Evolutionary conservation across 2,888 invertebrate species (phyloP).

Genomic region (Acanthopleura granulata): DNA sequence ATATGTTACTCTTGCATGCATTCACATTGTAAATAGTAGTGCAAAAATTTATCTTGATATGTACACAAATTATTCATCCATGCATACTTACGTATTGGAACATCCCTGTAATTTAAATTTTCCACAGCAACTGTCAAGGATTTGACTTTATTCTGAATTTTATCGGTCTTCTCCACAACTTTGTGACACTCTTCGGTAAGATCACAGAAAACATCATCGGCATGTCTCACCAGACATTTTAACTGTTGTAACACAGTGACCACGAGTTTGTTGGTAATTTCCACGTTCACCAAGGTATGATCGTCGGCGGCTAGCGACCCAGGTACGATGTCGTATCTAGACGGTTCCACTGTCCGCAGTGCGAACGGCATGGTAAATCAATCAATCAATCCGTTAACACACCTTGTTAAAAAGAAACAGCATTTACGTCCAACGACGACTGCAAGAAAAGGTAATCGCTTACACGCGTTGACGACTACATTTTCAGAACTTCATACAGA

Average conservation of each 20-base stretch:
- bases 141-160: constrained; percentile 39
- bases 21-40: no score
- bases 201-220: constrained; percentile 63
- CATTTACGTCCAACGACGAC: not conserved
- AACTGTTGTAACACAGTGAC: constrained; percentile 56
- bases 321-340: not conserved
- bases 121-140: constrained; percentile 36
- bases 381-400: no score
- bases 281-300: constrained; percentile 15
- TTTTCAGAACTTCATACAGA: not conserved
- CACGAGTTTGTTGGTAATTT: constrained; percentile 51
- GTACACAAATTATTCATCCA: no score
- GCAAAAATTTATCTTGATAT: no score
- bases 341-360: not conserved
- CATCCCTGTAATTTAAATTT: constrained; percentile 54
- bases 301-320: not conserved
- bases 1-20: no score
- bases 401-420: no score
- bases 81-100: constrained; percentile 56
- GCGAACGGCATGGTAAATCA: constrained; percentile 1
- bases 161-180: constrained; percentile 51
- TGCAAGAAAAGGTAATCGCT: not conserved
- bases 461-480: not conserved
- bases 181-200: constrained; percentile 60
- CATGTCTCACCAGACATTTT: constrained; percentile 58